A percentile compares a stretch with the other conserved stretches of the same genome.
phyloP scores from a whole-genome alignment of 2,888 invertebrate genomes.

The Neoaliturus tenellus region DNA sequence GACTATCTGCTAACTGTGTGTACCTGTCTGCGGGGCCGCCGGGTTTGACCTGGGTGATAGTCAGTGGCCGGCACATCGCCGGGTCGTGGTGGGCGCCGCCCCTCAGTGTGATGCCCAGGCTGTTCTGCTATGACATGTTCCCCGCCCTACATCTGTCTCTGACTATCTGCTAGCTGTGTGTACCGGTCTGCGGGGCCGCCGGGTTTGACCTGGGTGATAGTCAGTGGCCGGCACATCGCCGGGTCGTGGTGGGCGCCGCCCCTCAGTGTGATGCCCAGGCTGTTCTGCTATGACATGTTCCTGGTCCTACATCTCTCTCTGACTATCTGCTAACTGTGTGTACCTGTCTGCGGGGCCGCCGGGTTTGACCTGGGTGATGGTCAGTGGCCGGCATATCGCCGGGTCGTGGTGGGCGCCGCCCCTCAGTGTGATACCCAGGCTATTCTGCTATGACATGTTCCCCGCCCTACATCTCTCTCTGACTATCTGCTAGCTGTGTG shows the following conservation, averaged over 20 bases:
- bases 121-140: slow-evolving; percentile 80
- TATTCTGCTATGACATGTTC: slow-evolving; percentile 80
- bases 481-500: too few relatives aligned
- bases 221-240: slow-evolving; percentile 83
- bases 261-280: slow-evolving; percentile 92
- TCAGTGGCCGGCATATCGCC: slow-evolving; percentile 83
- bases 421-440: slow-evolving; percentile 91
- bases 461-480: slow-evolving; percentile 61
- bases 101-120: slow-evolving; percentile 91
- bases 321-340: too few relatives aligned
- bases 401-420: slow-evolving; percentile 84
- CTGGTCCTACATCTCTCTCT: too few relatives aligned
- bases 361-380: slow-evolving; percentile 92
- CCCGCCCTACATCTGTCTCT: too few relatives aligned
- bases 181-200: slow-evolving; percentile 91
- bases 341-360: slow-evolving; percentile 91
- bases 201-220: slow-evolving; percentile 92
- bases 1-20: too few relatives aligned
- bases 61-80: slow-evolving; percentile 83
- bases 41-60: slow-evolving; percentile 92
- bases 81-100: slow-evolving; percentile 84
- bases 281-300: too few relatives aligned
- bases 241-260: slow-evolving; percentile 84
- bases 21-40: slow-evolving; percentile 91
- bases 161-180: too few relatives aligned